phyloP scores from a whole-genome alignment of 1,140 invertebrate genomes.

The Dinothrombium tinctorium region DNA sequence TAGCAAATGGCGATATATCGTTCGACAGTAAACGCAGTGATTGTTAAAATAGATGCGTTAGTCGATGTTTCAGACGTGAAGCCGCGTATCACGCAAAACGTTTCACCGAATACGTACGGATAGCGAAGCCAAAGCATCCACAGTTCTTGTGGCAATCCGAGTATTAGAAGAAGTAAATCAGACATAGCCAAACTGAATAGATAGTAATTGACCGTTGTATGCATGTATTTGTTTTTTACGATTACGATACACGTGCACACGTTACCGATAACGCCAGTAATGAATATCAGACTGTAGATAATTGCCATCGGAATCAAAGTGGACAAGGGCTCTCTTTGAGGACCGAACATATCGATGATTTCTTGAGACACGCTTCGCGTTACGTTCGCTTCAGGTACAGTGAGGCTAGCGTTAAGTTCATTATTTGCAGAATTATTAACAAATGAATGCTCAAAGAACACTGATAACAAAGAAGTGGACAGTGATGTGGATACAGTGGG shows the following conservation, averaged over 20 bases:
- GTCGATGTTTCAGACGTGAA: constrained; percentile 66
- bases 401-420: too few relatives aligned
- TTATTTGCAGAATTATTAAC: too few relatives aligned
- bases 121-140: constrained; percentile 63
- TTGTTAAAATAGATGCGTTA: constrained; percentile 74
- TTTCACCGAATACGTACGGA: constrained; percentile 62
- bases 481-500: too few relatives aligned
- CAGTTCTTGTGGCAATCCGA: constrained; percentile 51
- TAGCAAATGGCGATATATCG: constrained; percentile 83
- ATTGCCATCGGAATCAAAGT: constrained; percentile 19
- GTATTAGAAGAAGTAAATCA: constrained; percentile 53
- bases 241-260: constrained; percentile 33
- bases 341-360: too few relatives aligned
- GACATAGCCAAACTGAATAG: constrained; percentile 75
- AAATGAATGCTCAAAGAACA: too few relatives aligned
- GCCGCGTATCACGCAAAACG: constrained; percentile 57
- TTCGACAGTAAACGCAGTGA: constrained; percentile 79
- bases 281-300: constrained; percentile 21
- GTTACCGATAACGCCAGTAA: constrained; percentile 27
- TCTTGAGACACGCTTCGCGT: too few relatives aligned
- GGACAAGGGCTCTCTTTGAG: constrained; percentile 7
- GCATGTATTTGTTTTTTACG: constrained; percentile 28
- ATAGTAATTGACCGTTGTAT: constrained; percentile 56
- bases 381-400: too few relatives aligned
- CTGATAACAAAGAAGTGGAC: too few relatives aligned